Evolutionary conservation across 53 echinoderm and acorn worm genomes (phyloP).

Genomic region (Zoroaster sp.): DNA sequence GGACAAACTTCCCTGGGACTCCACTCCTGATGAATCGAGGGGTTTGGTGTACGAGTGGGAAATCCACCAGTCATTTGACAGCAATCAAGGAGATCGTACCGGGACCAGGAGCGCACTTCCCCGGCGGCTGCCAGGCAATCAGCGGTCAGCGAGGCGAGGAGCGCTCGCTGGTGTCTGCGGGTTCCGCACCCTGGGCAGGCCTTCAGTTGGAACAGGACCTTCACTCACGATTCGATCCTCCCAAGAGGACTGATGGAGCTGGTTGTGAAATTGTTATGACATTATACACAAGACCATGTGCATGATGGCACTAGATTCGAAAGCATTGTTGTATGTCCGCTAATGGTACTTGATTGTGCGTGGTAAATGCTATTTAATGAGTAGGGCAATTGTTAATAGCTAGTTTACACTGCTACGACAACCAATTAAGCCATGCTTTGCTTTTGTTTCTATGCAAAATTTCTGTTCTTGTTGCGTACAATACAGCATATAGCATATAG

Average conservation of each 20-base stretch:
- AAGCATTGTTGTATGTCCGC: background rate
- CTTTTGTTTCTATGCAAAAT: no score
- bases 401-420: no score
- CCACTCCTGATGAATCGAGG: constrained; percentile 21
- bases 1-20: constrained; percentile 10
- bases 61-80: constrained; percentile 17
- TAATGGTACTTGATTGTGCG: constrained; percentile 6
- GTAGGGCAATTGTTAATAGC: no score
- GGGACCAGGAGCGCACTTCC: constrained; percentile 7
- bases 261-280: background rate
- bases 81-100: background rate
- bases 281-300: background rate
- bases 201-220: constrained; percentile 21
- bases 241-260: background rate
- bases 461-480: no score
- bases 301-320: background rate
- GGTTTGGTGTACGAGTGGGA: constrained; percentile 3
- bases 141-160: constrained; percentile 27
- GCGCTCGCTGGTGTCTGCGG: constrained; percentile 1
- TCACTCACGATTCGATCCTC: constrained; percentile 32
- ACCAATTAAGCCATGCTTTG: no score
- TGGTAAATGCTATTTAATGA: background rate
- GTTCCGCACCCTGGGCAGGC: constrained; percentile 33
- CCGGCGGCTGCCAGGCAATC: constrained; percentile 12
- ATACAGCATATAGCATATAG: no score